Evolutionary conservation across 2,888 invertebrate genomes (phyloP), one percentile per base, ranked within the genome.

Genomic region (Apomyelois bistriatella): DNA sequence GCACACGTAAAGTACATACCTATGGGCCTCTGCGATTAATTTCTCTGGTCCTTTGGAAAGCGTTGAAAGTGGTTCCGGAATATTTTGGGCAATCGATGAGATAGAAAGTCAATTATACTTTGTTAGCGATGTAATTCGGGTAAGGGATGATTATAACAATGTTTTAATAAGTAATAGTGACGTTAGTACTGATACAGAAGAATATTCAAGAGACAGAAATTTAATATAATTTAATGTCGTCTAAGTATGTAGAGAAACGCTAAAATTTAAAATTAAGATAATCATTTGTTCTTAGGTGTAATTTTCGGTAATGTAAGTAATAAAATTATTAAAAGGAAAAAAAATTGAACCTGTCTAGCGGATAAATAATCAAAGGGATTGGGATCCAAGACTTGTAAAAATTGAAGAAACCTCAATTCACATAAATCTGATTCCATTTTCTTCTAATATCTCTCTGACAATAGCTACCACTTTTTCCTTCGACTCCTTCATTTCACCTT

Each of bases 21-120:
- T 79, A 81, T 81, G 75, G 79, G 72, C 71, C 71, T 70, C 72
- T 63, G 72, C 78, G 74, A 77, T 85, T 88, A 81, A 85, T 90
- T 88, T 90, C 89, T 78, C 87, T 82, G 70, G 84, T 82, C 87
- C 86, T 83, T 85, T 80, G 76, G 87, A 87, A 88, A 88, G 87
- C 74, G 73, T 81, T 79, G 88, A 88, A 89, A 89, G 88, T 80
- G 69, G 74, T 78, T 79, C 79, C 81, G 81, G 83, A 79, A 84
- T 82, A 80, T 85, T 88, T 83, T 86, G 81, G 81, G 76, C 79
- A 74, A 78, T 79, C 85, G 72, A 80, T 85, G 74, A 78, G 81
- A 79, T 74, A 82, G 86, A 85, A 86, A 86, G 86, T 82, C 73
- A 75, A 81, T 82, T 79, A 59, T 65, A 58, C 53, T 60, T 65